Conservation (phyloP, 2,888 invertebrate genomes). For the Tiphia femorata region DNA sequence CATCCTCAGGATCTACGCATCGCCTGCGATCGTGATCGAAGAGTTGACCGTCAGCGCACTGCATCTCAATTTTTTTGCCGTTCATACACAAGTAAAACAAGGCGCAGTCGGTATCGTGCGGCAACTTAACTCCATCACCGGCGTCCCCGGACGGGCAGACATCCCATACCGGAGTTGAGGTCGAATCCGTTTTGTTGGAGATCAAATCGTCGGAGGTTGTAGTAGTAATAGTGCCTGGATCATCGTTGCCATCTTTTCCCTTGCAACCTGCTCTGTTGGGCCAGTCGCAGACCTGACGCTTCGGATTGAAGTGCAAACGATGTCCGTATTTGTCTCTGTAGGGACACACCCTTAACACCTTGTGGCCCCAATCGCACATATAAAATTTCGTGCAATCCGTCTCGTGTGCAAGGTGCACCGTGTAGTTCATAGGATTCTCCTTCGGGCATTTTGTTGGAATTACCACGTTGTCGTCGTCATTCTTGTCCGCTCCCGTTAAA, state of each 20-base stretch:
- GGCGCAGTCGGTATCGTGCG: conserved; percentile 36
- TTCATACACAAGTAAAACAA: conserved; percentile 39
- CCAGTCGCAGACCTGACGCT: conserved; percentile 39
- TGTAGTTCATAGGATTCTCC: neutral
- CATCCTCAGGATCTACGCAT: neutral
- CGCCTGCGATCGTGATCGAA: conserved; percentile 23
- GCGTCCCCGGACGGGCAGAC: neutral
- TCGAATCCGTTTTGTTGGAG: neutral
- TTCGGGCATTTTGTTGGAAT: conserved; percentile 3
- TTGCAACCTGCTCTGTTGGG: conserved; percentile 33
- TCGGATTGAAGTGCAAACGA: conserved; percentile 39
- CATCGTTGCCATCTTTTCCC: neutral
- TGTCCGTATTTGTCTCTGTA: conserved; percentile 18
- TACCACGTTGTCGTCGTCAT: neutral
- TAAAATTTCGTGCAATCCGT: conserved; percentile 43
- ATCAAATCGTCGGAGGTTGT: neutral
- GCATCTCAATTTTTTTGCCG: conserved; percentile 12
- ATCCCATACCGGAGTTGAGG: neutral
- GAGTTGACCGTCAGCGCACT: conserved; percentile 37
- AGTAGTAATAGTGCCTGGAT: neutral
- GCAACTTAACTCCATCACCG: conserved; percentile 2
- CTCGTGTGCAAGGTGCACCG: conserved; percentile 24
- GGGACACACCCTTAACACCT: conserved; percentile 32
- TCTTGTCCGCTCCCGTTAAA: neutral
- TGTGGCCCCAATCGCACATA: conserved; percentile 23